Base-by-base conservation (phyloP, 1,140 invertebrate species). In the Copidosoma floridanum region DNA sequence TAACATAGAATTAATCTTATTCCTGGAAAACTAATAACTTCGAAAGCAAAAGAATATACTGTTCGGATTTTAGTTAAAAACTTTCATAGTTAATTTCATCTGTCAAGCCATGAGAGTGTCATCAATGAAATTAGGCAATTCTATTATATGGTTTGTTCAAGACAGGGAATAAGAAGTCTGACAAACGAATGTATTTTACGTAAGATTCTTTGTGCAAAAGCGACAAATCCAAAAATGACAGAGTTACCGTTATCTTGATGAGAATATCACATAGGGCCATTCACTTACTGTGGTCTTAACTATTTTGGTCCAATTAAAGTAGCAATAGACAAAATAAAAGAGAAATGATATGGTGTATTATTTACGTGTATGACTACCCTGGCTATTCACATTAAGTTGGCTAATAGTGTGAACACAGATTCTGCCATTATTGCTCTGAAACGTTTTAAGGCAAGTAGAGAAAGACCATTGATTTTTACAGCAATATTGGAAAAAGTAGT, bases 371-470 rank as follows among this genome's bases (percentile, higher is more conserved):
- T 71, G 40, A 41, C 40, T 5, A 74, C 70, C 6, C 65, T 79
- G 53, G 80, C 78, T 0, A 64, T 82, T 1, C 80, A 83, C 57
- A 16, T 82, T 1, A 80, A 83, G 54, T n/a, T 77, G 0, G 74
- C 68, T 0, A 3, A 26, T 1, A 46, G 12, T 3, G 20, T 61
- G 18, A 44, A 37, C 1, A 44, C 59, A 0, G 50, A 65, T 16
- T 54, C 58, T 3, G 38, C 55, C 1, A 61, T 61, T 12, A 58
- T 65, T 54, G 59, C 59, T 11, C 7, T 64, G 2, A 8, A 35
- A 10, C 7, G 63, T 1, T 60, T 63, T 47, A 27, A 23, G 8
- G 44, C 37, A 1, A 4, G 51, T 11, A 56, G 1, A 44, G 62
- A 20, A 44, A 12, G 1, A 50, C 55, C 8, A 18, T 57, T 0